Percentiles rank a stretch among this genome's conserved stretches.
phyloP scores from a whole-genome alignment of 1,140 invertebrate genomes.

The Laupala kohalensis region DNA sequence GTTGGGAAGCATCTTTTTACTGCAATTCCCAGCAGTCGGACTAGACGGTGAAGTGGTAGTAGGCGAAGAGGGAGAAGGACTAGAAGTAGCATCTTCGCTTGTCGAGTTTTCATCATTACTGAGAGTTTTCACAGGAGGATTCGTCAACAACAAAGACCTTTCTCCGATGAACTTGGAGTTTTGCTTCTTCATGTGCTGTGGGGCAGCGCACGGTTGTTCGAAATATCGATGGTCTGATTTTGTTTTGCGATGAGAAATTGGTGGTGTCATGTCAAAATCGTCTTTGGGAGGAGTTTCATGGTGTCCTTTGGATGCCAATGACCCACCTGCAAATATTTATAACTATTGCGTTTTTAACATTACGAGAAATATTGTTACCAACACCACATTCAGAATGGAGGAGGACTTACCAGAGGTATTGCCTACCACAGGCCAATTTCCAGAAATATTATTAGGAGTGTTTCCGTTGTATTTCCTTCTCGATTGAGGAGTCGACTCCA shows the following conservation, averaged over 20 bases:
- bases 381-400: neutral
- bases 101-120: conserved; percentile 9
- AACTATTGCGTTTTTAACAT: neutral
- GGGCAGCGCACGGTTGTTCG: neutral
- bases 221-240: conserved; percentile 3
- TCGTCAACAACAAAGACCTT: neutral
- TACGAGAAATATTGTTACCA: neutral
- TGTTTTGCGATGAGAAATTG: conserved; percentile 7
- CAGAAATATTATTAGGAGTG: neutral
- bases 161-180: neutral
- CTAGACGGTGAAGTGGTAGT: conserved; percentile 10
- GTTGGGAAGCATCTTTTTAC: neutral
- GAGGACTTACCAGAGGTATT: neutral
- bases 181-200: neutral
- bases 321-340: neutral
- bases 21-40: conserved; percentile 2
- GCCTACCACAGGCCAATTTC: neutral
- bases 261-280: neutral
- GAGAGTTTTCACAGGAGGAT: neutral
- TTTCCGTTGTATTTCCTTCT: conserved; percentile 18
- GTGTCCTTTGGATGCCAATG: neutral
- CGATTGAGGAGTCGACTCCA: conserved; percentile 29
- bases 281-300: neutral
- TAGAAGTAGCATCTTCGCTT: conserved; percentile 8
- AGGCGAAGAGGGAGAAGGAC: conserved; percentile 7